Conservation (phyloP, 2,797 vertebrate species). For the Schizopygopsis malacanthus region DNA sequence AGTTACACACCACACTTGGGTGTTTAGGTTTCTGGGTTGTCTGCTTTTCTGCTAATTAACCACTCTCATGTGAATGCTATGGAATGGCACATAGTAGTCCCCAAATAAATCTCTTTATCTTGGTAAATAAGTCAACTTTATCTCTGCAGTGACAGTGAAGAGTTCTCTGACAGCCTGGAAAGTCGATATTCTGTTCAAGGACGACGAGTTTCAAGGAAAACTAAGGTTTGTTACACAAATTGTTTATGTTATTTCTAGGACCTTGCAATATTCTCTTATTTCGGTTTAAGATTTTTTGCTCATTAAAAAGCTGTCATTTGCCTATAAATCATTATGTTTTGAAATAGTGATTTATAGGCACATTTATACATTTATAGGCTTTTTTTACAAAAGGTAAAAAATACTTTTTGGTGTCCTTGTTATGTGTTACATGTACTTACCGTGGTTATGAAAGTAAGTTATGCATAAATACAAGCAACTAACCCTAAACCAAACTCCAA, state of each 20-base stretch:
- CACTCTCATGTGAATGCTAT: constrained; percentile 18
- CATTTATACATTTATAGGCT: too few relatives aligned
- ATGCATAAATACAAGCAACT: background rate
- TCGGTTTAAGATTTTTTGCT: background rate
- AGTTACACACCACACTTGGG: constrained; percentile 4
- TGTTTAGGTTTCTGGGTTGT: background rate
- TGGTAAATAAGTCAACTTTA: constrained; percentile 41
- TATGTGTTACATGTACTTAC: background rate
- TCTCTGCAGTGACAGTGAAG: constrained; percentile 71
- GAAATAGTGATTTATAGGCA: too few relatives aligned
- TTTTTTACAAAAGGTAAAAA: too few relatives aligned
- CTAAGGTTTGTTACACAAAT: constrained; percentile 34
- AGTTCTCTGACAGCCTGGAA: constrained; percentile 77
- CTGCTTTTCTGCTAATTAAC: constrained; percentile 26
- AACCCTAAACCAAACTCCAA: background rate
- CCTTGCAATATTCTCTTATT: background rate
- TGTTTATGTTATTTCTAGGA: background rate
- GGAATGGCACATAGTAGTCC: background rate
- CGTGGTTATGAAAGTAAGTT: background rate
- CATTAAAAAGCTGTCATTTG: background rate
- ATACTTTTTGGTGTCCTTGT: background rate
- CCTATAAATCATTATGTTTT: background rate
- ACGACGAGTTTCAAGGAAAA: background rate
- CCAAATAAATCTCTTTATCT: constrained; percentile 17
- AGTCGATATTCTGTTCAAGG: constrained; percentile 38